Evolutionary conservation across 2,797 vertebrate genomes (phyloP).

Genomic region (Glyptemys insculpta): DNA sequence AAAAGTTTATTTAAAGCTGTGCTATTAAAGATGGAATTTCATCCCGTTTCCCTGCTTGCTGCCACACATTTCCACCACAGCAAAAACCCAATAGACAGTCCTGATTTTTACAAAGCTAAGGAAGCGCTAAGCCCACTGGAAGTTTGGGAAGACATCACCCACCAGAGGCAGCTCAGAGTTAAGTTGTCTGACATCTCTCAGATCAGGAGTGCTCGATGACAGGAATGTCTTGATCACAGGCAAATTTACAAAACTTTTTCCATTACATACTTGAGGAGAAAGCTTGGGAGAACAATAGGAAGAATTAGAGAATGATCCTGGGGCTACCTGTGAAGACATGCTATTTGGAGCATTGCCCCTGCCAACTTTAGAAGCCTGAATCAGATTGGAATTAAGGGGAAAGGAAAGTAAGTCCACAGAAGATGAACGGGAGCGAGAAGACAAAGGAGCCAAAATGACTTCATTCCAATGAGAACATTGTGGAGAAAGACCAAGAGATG

Average conservation of each 20-base stretch:
- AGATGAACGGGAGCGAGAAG: constrained; percentile 6
- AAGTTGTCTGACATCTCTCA: neutral
- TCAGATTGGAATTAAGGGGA: constrained; percentile 21
- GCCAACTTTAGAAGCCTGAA: neutral
- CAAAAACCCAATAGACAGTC: neutral
- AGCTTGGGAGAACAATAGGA: neutral
- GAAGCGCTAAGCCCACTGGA: neutral
- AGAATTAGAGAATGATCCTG: constrained; percentile 20
- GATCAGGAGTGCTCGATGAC: constrained; percentile 1
- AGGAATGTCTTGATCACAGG: neutral
- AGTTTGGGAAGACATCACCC: neutral
- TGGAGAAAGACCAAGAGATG: neutral
- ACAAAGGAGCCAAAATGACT: neutral
- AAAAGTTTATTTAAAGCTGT: constrained; percentile 31
- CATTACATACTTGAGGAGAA: neutral
- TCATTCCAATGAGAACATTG: constrained; percentile 18
- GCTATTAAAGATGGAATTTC: neutral
- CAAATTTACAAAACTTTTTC: neutral
- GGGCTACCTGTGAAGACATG: neutral
- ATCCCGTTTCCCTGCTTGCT: neutral
- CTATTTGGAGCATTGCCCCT: neutral
- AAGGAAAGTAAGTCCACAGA: constrained; percentile 7
- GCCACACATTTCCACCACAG: neutral
- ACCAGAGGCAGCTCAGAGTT: neutral
- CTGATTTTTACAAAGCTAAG: neutral